Evolutionary conservation across 2,888 invertebrate genomes (phyloP), one percentile per base, ranked within the genome.

Genomic region (Atethmia centrago): DNA sequence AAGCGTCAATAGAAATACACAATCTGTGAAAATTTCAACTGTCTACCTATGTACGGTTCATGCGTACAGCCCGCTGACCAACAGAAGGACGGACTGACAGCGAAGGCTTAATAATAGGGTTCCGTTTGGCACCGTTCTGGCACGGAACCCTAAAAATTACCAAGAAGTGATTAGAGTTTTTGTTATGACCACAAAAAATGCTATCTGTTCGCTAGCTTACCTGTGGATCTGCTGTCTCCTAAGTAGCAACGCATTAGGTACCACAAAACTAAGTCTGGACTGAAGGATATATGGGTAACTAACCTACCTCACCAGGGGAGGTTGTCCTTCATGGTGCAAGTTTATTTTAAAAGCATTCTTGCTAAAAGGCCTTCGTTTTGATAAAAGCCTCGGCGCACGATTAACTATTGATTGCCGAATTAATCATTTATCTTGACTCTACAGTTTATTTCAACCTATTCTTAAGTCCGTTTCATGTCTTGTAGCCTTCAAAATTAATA

Each of bases 121-220:
- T 36, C 36, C 36, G 36, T 4, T 4, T 36, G 36, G 36, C 36
- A 36, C 36, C 36, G 7, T 36, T 36, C 36, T 4, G 3, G 36
- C 7, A 36, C 36, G 36, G 36, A 36, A 36, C 36, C 36, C 36
- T 36, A 36, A 36, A 76, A 70, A 55, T 58, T 75, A 49, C 62
- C 3, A 14, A 56, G 51, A 42, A 31, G 5, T 51, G 36, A 68
- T 68, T 68, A 65, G 25, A 49, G 21, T 80, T 79, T 79, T 76
- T 81, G 42, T 25, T 14, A 31, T 45, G n/a, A n/a, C 8, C 31
- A 55, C 31, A 74, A 76, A 79, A 79, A 70, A 16, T 36, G 31
- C 42, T 65, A 62, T 65, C 19, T 40, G 49, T 68, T 55, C 64
- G 1, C 31, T 71, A 47, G 64, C 68, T 47, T 64, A 70, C 51